phyloP scores from a whole-genome alignment of 2,888 invertebrate species.

The Chesias legatella region DNA sequence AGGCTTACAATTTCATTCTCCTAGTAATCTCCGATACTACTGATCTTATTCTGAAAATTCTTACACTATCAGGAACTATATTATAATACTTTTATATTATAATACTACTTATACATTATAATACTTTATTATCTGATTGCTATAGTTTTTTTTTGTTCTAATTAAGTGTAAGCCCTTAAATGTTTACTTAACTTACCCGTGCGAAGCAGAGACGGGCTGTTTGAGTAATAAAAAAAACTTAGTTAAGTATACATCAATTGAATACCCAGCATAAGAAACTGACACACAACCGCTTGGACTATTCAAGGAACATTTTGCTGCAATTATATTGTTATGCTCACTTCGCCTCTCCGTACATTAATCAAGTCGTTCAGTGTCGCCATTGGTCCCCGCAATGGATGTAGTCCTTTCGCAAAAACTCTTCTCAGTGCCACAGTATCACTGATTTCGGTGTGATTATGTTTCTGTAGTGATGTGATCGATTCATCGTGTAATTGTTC shows the following conservation, averaged over 20 bases:
- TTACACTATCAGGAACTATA: too few species aligned
- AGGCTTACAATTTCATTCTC: too few species aligned
- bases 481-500: conserved; percentile 18
- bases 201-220: too few species aligned
- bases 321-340: conserved; percentile 79
- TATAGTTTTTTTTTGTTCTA: too few species aligned
- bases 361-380: conserved; percentile 71
- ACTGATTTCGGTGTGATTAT: conserved; percentile 38
- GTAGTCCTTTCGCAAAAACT: conserved; percentile 44
- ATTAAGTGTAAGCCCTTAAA: too few species aligned
- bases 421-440: conserved; percentile 25
- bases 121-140: too few species aligned
- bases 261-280: conserved; percentile 19
- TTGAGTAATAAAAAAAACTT: not conserved
- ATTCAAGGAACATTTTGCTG: conserved; percentile 76
- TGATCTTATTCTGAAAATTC: too few species aligned
- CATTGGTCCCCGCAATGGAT: conserved; percentile 66
- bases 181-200: too few species aligned
- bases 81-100: too few species aligned
- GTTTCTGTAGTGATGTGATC: conserved; percentile 49
- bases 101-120: too few species aligned
- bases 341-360: conserved; percentile 67
- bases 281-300: conserved; percentile 45
- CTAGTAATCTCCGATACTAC: too few species aligned
- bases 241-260: conserved; percentile 13